Percentiles rank a stretch among this genome's conserved stretches.
phyloP scores from a whole-genome alignment of 2,888 invertebrate species.

The Sinotaia quadrata region DNA sequence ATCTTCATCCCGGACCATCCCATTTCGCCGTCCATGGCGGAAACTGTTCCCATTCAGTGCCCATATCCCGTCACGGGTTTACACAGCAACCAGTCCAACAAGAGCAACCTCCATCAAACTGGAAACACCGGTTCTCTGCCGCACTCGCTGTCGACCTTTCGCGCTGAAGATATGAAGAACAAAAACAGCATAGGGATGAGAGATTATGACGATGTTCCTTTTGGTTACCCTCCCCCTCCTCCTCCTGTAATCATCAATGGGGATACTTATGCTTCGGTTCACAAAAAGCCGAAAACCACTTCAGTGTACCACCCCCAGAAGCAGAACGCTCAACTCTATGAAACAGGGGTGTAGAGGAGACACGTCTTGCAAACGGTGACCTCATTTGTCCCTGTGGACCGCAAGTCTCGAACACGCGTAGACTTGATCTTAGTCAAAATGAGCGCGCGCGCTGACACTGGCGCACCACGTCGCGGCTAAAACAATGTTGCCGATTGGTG shows the following conservation, averaged over 20 bases:
- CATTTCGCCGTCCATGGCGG: slow-evolving; percentile 12
- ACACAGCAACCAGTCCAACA: not conserved
- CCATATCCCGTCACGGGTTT: too few relatives aligned
- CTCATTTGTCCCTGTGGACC: not conserved
- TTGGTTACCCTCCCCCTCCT: slow-evolving; percentile 21
- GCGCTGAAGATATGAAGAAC: slow-evolving; percentile 15
- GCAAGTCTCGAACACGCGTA: not conserved
- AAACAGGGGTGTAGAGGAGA: slow-evolving; percentile 32
- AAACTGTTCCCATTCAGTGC: slow-evolving; percentile 6
- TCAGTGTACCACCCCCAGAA: slow-evolving; percentile 25
- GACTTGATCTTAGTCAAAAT: not conserved
- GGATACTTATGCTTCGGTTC: slow-evolving; percentile 22
- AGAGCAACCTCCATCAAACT: not conserved
- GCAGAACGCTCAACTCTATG: slow-evolving; percentile 37
- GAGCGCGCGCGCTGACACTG: not conserved
- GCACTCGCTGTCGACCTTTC: slow-evolving; percentile 38
- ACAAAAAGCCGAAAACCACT: slow-evolving; percentile 26
- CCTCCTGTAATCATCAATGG: slow-evolving; percentile 15
- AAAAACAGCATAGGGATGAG: not conserved
- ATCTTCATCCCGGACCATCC: slow-evolving; percentile 35
- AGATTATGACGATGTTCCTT: slow-evolving; percentile 13
- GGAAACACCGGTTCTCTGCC: slow-evolving; percentile 9
- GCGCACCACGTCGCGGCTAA: too few relatives aligned
- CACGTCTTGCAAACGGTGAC: not conserved
- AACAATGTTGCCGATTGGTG: too few relatives aligned